Evolutionary conservation across 2,888 invertebrate genomes (phyloP).

Genomic region (Vandiemenella viatica): DNA sequence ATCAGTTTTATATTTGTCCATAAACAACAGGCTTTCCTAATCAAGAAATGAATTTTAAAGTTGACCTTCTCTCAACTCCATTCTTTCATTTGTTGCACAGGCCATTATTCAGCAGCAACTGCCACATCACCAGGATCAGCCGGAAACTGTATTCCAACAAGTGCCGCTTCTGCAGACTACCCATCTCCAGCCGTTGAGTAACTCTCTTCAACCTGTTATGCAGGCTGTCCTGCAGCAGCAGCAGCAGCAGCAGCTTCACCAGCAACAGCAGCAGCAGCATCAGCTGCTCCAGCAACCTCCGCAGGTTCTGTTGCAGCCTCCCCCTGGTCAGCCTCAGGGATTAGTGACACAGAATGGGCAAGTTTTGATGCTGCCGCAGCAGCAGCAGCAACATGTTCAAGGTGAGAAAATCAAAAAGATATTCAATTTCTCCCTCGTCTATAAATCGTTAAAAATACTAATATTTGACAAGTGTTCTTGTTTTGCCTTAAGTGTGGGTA

Average conservation of each 20-base stretch:
- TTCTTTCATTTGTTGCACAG: too few relatives aligned
- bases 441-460: neutral
- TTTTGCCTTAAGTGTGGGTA: neutral
- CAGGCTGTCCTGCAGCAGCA: constrained; percentile 19
- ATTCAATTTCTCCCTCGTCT: too few relatives aligned
- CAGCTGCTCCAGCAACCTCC: constrained; percentile 20
- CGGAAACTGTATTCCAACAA: constrained; percentile 8
- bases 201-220: constrained; percentile 5
- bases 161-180: constrained; percentile 23
- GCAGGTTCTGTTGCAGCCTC: constrained; percentile 27
- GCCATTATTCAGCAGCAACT: constrained; percentile 2
- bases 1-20: too few relatives aligned
- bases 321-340: constrained; percentile 15
- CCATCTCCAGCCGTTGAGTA: constrained; percentile 6
- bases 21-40: too few relatives aligned
- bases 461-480: neutral
- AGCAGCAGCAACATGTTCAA: neutral
- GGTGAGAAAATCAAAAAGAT: too few relatives aligned
- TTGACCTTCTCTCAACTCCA: too few relatives aligned
- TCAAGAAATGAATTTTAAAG: too few relatives aligned
- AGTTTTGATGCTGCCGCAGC: neutral
- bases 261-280: constrained; percentile 27
- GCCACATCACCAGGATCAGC: constrained; percentile 6
- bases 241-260: constrained; percentile 28
- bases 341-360: constrained; percentile 3